Percentiles rank a stretch among this genome's conserved stretches.
phyloP scores from a whole-genome alignment of 2,888 invertebrate genomes.

The Drosophila prostipennis region DNA sequence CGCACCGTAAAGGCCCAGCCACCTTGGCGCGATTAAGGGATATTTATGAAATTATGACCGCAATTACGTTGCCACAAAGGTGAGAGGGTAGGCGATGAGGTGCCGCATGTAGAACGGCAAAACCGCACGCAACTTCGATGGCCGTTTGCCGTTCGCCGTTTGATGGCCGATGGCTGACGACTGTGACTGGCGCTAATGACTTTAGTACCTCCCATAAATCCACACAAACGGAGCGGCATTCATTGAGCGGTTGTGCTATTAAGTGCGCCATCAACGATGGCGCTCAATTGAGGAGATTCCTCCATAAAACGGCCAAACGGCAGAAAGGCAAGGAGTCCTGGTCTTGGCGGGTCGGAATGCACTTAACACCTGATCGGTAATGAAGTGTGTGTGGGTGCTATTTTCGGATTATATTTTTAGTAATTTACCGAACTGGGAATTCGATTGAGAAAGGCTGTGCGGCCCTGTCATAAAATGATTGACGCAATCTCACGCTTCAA shows the following conservation, averaged over 20 bases:
- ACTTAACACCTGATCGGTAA: slow-evolving; percentile 70
- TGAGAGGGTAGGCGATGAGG: slow-evolving; percentile 23
- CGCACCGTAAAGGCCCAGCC: slow-evolving; percentile 43
- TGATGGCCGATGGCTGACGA: slow-evolving; percentile 31
- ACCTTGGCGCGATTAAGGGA: slow-evolving; percentile 55
- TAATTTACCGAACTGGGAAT: slow-evolving; percentile 4
- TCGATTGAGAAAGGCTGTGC: background rate
- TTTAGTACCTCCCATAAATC: slow-evolving; percentile 81
- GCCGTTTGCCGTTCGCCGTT: slow-evolving; percentile 12
- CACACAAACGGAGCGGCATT: slow-evolving; percentile 54
- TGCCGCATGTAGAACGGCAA: slow-evolving; percentile 22
- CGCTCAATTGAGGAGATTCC: slow-evolving; percentile 62
- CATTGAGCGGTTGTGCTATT: slow-evolving; percentile 62
- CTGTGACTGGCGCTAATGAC: slow-evolving; percentile 75
- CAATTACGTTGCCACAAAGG: slow-evolving; percentile 51
- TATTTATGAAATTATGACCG: slow-evolving; percentile 76
- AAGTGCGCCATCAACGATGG: slow-evolving; percentile 62
- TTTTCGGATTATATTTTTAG: slow-evolving; percentile 17
- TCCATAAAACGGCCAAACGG: slow-evolving; percentile 52
- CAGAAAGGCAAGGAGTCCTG: slow-evolving; percentile 44
- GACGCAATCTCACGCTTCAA: background rate
- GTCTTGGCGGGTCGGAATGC: slow-evolving; percentile 46
- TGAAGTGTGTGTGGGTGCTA: slow-evolving; percentile 43
- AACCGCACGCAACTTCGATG: slow-evolving; percentile 44
- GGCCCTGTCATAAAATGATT: background rate